Conservation (phyloP, 2,888 invertebrate species). For the Limenitis camilla region DNA sequence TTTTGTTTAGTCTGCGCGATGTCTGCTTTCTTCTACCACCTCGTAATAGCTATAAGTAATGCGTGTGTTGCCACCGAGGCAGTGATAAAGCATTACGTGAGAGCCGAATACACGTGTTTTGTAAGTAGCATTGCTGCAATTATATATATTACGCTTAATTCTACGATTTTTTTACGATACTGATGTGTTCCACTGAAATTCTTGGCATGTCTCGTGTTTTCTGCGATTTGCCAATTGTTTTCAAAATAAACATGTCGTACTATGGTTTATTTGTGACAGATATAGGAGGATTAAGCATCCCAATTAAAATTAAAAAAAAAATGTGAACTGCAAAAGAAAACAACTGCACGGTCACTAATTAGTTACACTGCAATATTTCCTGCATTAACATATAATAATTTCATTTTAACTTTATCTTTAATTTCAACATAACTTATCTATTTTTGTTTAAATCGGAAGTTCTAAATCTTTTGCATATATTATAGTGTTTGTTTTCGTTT, state of each 20-base stretch:
- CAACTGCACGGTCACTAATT: no score
- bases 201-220: conserved; percentile 15
- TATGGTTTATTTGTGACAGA: conserved; percentile 1
- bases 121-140: conserved; percentile 25
- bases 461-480: no score
- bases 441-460: no score
- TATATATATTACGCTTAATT: conserved; percentile 19
- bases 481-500: neutral
- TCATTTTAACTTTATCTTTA: no score
- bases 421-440: no score
- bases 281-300: neutral
- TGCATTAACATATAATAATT: no score
- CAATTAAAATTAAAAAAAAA: neutral
- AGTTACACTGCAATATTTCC: no score
- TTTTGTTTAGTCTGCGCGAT: conserved; percentile 63
- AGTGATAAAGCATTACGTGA: conserved; percentile 54
- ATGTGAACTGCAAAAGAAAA: no score
- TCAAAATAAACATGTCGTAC: conserved; percentile 9
- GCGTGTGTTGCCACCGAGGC: conserved; percentile 42
- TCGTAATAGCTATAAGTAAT: conserved; percentile 53
- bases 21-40: conserved; percentile 68
- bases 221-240: conserved; percentile 12
- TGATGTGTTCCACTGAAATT: neutral
- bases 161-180: conserved; percentile 2
- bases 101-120: conserved; percentile 32